Evolutionary conservation across 2,113 vertebrate species (phyloP).

Genomic region (Lathamus discolor): DNA sequence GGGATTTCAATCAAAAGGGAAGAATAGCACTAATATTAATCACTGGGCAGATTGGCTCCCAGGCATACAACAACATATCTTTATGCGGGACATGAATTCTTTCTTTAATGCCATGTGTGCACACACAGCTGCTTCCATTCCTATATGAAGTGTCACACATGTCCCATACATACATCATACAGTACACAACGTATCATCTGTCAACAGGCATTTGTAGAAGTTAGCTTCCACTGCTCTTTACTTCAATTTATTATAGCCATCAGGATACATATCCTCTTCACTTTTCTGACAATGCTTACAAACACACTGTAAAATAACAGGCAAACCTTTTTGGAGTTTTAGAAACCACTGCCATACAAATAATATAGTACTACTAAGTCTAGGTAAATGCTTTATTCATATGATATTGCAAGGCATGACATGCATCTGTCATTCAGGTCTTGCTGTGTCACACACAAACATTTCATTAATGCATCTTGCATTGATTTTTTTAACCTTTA

Average conservation of each 20-base stretch:
- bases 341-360: neutral
- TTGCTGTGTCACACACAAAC: neutral
- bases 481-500: neutral
- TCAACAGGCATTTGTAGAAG: neutral
- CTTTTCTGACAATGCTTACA: neutral
- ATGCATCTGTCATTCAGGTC: neutral
- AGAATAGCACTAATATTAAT: neutral
- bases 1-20: neutral
- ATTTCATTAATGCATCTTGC: neutral
- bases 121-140: neutral
- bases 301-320: neutral
- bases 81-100: neutral
- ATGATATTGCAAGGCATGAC: neutral
- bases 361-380: neutral
- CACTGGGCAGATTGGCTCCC: neutral
- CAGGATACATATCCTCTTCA: neutral
- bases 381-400: neutral
- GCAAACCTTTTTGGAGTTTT: neutral
- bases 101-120: neutral
- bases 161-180: neutral
- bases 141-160: accelerated
- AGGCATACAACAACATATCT: neutral
- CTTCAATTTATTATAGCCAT: neutral
- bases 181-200: neutral
- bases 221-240: neutral